Percentiles rank a stretch among this genome's conserved stretches.
These are phyloP conservation scores for Antechinus stuartii DNA, from an alignment of 2,113 vertebrate genomes.

Conservation along the genomic window DNA sequence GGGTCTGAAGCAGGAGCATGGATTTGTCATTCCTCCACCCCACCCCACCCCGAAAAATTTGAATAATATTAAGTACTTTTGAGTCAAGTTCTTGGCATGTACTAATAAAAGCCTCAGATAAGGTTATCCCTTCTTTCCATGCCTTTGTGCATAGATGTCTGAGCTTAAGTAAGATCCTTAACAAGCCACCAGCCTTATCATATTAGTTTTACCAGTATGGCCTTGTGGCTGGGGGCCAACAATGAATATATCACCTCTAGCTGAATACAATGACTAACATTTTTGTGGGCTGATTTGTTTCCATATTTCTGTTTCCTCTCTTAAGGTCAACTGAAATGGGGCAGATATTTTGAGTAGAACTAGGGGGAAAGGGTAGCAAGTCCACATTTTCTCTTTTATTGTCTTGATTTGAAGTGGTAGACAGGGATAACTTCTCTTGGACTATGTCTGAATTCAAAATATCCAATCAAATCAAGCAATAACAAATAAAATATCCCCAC, in stretches of 20 bases:
- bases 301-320: slow-evolving; percentile 43
- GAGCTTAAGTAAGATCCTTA: slow-evolving; percentile 80
- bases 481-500: not conserved
- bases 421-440: not conserved
- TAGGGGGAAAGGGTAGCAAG: not conserved
- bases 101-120: slow-evolving; percentile 64
- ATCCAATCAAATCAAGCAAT: not conserved
- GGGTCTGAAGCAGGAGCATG: not conserved
- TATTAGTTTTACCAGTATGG: slow-evolving; percentile 74
- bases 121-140: slow-evolving; percentile 80
- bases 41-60: not conserved
- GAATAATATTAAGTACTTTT: slow-evolving; percentile 13
- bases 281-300: slow-evolving; percentile 2
- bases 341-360: not conserved
- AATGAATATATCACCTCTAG: slow-evolving; percentile 57
- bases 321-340: slow-evolving; percentile 29
- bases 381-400: not conserved
- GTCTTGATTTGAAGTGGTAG: not conserved
- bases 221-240: slow-evolving; percentile 72
- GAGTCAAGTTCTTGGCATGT: slow-evolving; percentile 2
- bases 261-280: slow-evolving; percentile 20
- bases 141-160: slow-evolving; percentile 80
- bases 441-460: not conserved
- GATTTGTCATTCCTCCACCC: no score
- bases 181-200: slow-evolving; percentile 79